Conservation (phyloP, 2,797 vertebrate genomes). For the Ctenopoma kingsleyae region DNA sequence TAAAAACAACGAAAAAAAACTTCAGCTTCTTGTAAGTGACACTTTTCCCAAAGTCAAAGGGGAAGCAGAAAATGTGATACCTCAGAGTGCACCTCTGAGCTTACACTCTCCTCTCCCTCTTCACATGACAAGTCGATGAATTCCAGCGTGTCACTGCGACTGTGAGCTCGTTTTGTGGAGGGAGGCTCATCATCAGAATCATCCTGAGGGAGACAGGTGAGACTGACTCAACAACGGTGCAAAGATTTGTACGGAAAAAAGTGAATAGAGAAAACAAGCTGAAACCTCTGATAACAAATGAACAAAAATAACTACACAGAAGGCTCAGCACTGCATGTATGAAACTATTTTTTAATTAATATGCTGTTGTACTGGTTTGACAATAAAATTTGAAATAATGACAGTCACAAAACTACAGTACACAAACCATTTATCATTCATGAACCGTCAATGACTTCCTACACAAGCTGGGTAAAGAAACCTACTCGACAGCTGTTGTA, state of each 20-base stretch:
- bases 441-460: neutral
- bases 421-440: neutral
- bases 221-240: slow-evolving; percentile 37
- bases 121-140: slow-evolving; percentile 90
- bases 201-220: slow-evolving; percentile 78
- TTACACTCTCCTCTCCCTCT: slow-evolving; percentile 89
- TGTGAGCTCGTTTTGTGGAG: slow-evolving; percentile 74
- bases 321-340: too few relatives aligned
- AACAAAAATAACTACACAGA: neutral
- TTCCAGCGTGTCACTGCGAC: slow-evolving; percentile 74
- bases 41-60: slow-evolving; percentile 1
- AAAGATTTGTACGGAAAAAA: slow-evolving; percentile 12
- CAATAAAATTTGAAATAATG: too few relatives aligned
- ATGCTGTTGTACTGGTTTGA: too few relatives aligned
- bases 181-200: slow-evolving; percentile 87
- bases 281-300: neutral
- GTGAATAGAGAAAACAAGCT: neutral
- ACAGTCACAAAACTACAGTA: too few relatives aligned
- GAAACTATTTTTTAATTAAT: too few relatives aligned
- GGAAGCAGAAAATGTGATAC: slow-evolving; percentile 20
- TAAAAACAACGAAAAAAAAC: neutral
- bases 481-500: slow-evolving; percentile 84
- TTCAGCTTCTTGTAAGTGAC: neutral
- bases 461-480: slow-evolving; percentile 6
- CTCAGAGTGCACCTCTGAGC: slow-evolving; percentile 81